Percentiles rank a stretch among this genome's conserved stretches.
These are phyloP conservation scores for Leptothorax acervorum DNA, from an alignment of 2,888 invertebrate species.

Conservation along the genomic window DNA sequence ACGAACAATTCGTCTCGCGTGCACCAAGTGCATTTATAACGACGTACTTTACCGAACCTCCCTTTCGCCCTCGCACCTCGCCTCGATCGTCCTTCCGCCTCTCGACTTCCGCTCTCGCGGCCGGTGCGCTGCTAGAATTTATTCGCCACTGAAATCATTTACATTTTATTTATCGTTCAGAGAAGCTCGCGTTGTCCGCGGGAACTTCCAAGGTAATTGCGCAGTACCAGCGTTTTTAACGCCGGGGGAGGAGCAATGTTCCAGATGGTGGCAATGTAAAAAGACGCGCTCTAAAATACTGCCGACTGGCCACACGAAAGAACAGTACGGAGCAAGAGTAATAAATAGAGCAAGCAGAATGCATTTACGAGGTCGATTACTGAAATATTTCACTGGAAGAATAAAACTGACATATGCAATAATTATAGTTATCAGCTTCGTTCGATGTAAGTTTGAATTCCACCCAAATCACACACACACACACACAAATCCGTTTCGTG, in stretches of 20 bases:
- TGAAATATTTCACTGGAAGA: conserved; percentile 16
- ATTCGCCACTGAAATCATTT: conserved; percentile 77
- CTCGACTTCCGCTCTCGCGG: conserved; percentile 59
- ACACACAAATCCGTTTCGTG: not conserved
- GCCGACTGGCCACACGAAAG: conserved; percentile 51
- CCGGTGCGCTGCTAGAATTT: conserved; percentile 64
- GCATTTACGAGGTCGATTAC: conserved; percentile 14
- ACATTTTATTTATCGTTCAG: conserved; percentile 78
- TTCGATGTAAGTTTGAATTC: not conserved
- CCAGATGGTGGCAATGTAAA: conserved; percentile 54
- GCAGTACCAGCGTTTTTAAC: conserved; percentile 61
- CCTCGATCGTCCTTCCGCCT: conserved; percentile 54
- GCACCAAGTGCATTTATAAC: conserved; percentile 81
- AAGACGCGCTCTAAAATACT: conserved; percentile 57
- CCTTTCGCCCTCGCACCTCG: conserved; percentile 70
- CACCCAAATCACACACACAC: too few species aligned
- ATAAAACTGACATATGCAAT: not conserved
- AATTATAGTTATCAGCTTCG: conserved; percentile 1
- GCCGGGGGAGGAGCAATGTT: conserved; percentile 48
- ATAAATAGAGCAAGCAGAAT: conserved; percentile 53
- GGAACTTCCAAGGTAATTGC: conserved; percentile 61
- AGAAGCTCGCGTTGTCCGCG: conserved; percentile 53
- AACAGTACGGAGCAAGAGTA: conserved; percentile 42
- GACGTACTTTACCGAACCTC: conserved; percentile 71
- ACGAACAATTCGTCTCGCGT: conserved; percentile 80